Conservation (phyloP, 2,797 vertebrate species). For the Tragelaphus oryx region DNA sequence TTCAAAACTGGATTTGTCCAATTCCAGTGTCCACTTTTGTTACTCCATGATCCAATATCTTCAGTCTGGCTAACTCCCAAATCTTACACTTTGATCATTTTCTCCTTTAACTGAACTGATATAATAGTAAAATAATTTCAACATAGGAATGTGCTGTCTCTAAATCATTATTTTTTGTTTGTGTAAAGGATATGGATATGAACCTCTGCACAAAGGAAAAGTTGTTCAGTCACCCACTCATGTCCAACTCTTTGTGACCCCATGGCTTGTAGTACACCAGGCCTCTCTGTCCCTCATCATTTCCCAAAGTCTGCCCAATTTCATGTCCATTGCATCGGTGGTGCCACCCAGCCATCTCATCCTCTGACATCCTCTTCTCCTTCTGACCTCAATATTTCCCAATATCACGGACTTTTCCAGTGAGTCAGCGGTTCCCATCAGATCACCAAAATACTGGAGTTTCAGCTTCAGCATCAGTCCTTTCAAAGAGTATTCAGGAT, state of each 20-base stretch:
- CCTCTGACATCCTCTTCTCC: neutral
- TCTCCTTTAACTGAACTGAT: neutral
- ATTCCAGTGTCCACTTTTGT: neutral
- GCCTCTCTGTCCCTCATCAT: neutral
- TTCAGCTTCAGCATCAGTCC: neutral
- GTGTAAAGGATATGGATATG: neutral
- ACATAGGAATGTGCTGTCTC: neutral
- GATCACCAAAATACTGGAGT: neutral
- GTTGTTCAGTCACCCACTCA: neutral
- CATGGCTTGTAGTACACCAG: neutral
- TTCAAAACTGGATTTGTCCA: neutral
- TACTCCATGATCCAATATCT: neutral
- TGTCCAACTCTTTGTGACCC: neutral
- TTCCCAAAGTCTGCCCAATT: neutral
- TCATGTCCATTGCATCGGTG: neutral
- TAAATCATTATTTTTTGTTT: neutral
- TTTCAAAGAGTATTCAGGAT: neutral
- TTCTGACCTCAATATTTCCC: neutral
- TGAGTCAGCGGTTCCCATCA: neutral
- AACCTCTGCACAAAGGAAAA: constrained; percentile 2
- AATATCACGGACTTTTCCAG: neutral
- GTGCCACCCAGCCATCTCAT: neutral
- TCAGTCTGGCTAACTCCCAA: neutral
- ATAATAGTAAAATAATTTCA: neutral
- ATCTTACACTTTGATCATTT: neutral